phyloP scores from a whole-genome alignment of 2,113 vertebrate species.

The Microcebus griseorufus region DNA sequence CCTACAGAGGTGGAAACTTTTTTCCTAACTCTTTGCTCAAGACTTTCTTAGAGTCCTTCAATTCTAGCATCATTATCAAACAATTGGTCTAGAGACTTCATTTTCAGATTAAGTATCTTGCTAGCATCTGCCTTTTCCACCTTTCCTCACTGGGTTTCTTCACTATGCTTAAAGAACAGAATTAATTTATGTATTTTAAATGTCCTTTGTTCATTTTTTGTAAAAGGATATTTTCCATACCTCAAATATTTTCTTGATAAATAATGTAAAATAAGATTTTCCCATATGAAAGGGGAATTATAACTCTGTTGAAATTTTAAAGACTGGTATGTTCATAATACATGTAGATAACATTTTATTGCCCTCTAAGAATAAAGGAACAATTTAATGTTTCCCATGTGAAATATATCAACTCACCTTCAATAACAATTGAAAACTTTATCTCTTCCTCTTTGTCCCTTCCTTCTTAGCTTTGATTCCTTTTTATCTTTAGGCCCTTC shows the following conservation, averaged over 20 bases:
- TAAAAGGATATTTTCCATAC: neutral
- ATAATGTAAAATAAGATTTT: slow-evolving; percentile 12
- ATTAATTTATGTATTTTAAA: slow-evolving; percentile 25
- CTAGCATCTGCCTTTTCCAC: neutral
- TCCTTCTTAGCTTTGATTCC: neutral
- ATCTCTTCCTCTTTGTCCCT: neutral
- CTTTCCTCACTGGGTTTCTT: neutral
- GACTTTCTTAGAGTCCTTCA: neutral
- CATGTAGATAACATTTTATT: neutral
- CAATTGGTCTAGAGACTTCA: neutral
- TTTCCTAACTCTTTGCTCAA: neutral
- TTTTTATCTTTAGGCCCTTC: slow-evolving; percentile 29
- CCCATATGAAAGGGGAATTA: neutral
- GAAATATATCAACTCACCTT: slow-evolving; percentile 26
- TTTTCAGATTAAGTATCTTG: slow-evolving; percentile 15
- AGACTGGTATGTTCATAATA: neutral
- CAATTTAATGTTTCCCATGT: neutral
- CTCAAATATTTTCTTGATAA: neutral
- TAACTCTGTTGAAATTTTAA: neutral
- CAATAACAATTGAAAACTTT: slow-evolving; percentile 15
- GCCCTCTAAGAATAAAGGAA: neutral
- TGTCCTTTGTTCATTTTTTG: neutral
- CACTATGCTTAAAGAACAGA: neutral
- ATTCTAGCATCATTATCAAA: neutral
- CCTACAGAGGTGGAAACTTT: neutral